A percentile compares a stretch with the other conserved stretches of the same genome.
Evolutionary conservation across 2,888 invertebrate genomes (phyloP).

Genomic region (Crocallis elinguaria): DNA sequence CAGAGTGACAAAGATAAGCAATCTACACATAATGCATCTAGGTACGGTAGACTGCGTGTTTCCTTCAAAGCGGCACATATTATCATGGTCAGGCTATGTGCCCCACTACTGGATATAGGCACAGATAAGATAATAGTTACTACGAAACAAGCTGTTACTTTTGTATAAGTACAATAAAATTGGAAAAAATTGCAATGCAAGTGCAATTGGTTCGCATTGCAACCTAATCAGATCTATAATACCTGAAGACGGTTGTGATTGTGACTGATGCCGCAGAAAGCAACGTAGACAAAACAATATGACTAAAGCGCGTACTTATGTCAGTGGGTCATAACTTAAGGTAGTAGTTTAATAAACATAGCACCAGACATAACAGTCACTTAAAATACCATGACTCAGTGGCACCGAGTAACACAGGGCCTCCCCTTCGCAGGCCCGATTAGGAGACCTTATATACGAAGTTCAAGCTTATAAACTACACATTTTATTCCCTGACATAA

Average conservation of each 20-base stretch:
- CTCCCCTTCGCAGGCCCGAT: constrained; percentile 28
- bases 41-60: background rate
- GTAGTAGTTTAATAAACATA: constrained; percentile 12
- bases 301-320: background rate
- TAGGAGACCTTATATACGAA: constrained; percentile 45
- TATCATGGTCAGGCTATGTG: background rate
- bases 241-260: too few relatives aligned
- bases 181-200: too few relatives aligned
- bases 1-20: constrained; percentile 11
- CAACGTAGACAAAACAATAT: too few relatives aligned
- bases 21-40: background rate
- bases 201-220: too few relatives aligned
- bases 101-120: too few relatives aligned
- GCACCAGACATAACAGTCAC: constrained; percentile 11
- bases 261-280: too few relatives aligned
- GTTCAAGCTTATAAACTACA: constrained; percentile 36
- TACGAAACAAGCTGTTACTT: too few relatives aligned
- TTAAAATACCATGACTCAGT: constrained; percentile 16
- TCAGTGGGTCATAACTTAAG: background rate
- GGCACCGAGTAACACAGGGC: background rate
- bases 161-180: too few relatives aligned
- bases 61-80: background rate
- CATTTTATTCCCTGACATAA: constrained; percentile 23
- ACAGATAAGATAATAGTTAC: too few relatives aligned
- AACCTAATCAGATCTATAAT: too few relatives aligned